Base-by-base conservation (phyloP, 2,888 invertebrate genomes). In the Agrochola circellaris region DNA sequence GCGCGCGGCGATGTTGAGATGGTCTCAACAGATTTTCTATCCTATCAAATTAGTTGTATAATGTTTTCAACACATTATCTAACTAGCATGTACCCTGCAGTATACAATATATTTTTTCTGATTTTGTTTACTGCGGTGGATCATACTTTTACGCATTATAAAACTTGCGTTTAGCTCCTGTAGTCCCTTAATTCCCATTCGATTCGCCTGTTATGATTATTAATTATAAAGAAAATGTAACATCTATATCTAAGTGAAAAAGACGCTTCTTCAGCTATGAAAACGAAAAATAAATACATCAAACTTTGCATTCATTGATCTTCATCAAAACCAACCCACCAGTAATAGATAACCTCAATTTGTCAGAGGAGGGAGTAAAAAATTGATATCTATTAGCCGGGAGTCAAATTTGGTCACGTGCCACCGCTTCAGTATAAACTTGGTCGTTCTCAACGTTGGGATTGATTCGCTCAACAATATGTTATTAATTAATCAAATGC, bases 401-500 rank as follows among this genome's bases (percentile, higher is more conserved):
- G 62, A 79, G 71, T 71, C 64, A 54, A 60, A 26, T 42, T 60
- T 20, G 17, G 72, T 56, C 56, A 60, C 72, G 84, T 54, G 56
- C 54, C 42, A 17, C 34, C 60, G 84, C 73, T 48, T 66, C 80
- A 61, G 42, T 74, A 76, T 65, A 64, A 75, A 77, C 64, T 84
- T 75, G 77, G 56, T 75, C 71, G 73, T 54, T n/a, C 68, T 34
- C 17, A 9, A n/a, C 73, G 56, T n/a, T 8, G 78, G 83, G 83
- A 87, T 87, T 87, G 81, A 87, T 87, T 83, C 68, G 51, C 45
- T 65, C 54, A 66, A 76, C 81, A 77, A 79, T 81, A 70, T 72
- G 65, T 83, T 81, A 85, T 85, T 81, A 17, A 85, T 85, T 81
- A 17, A 20, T 17, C 11, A 5, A 34, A 34, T 34, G 34, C 34